Evolutionary conservation across 2,888 invertebrate species (phyloP).

Genomic region (Heteromyza rotundicornis): DNA sequence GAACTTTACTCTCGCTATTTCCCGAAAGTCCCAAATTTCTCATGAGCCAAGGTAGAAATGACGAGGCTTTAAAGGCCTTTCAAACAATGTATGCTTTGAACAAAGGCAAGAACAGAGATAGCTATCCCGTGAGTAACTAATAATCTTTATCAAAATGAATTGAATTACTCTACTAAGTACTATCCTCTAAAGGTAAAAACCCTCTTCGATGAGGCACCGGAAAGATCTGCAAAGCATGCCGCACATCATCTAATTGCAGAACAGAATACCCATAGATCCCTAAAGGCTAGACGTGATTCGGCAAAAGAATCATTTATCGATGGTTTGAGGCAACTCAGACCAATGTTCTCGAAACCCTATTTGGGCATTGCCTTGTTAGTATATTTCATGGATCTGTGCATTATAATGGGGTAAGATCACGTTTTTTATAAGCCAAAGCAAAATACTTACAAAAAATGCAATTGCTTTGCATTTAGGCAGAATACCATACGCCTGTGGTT

Average conservation of each 20-base stretch:
- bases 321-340: slow-evolving; percentile 70
- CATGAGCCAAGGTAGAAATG: slow-evolving; percentile 53
- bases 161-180: not conserved
- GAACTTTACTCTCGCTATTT: slow-evolving; percentile 38
- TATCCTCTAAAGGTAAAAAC: slow-evolving; percentile 40
- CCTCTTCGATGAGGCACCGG: slow-evolving; percentile 45
- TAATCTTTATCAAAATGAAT: not conserved
- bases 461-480: slow-evolving; percentile 64
- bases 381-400: slow-evolving; percentile 69
- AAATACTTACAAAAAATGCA: too few relatives aligned
- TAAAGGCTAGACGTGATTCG: slow-evolving; percentile 12
- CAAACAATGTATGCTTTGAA: slow-evolving; percentile 71
- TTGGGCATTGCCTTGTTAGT: slow-evolving; percentile 68
- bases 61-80: slow-evolving; percentile 52
- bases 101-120: slow-evolving; percentile 67
- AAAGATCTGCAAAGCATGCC: slow-evolving; percentile 19
- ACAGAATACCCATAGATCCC: not conserved
- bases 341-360: slow-evolving; percentile 71
- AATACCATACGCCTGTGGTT: slow-evolving; percentile 84
- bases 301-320: slow-evolving; percentile 59
- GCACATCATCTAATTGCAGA: not conserved
- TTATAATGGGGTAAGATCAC: slow-evolving; percentile 69
- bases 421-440: too few relatives aligned
- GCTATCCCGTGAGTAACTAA: slow-evolving; percentile 68
- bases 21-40: slow-evolving; percentile 59